phyloP scores from a whole-genome alignment of 1,140 invertebrate species.

The Apis laboriosa region DNA sequence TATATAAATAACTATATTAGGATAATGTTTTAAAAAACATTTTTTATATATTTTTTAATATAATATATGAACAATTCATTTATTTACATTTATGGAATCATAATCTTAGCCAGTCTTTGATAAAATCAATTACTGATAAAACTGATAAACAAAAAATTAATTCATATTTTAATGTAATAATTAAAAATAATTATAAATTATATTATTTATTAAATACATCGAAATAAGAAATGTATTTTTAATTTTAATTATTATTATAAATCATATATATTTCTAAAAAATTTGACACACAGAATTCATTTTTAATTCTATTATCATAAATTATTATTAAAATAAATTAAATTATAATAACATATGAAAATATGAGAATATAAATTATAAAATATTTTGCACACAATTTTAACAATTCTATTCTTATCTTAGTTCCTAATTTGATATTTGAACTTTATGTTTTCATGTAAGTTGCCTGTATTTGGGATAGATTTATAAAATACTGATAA shows the following conservation, averaged over 20 bases:
- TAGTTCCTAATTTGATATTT: neutral
- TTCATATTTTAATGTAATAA: no score
- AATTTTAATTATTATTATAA: neutral
- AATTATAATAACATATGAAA: neutral
- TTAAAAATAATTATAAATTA: neutral
- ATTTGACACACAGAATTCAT: no score
- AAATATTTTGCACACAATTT: no score
- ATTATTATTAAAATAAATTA: neutral
- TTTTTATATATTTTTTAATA: neutral
- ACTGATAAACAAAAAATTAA: no score
- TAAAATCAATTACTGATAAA: neutral
- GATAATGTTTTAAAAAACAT: neutral
- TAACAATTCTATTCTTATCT: slow-evolving; percentile 27
- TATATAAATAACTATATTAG: neutral
- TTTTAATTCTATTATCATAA: no score
- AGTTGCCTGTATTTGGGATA: slow-evolving; percentile 45
- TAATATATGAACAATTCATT: no score
- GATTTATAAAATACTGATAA: slow-evolving; percentile 9
- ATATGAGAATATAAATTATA: neutral
- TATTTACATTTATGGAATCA: no score
- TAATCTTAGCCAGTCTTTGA: slow-evolving; percentile 11
- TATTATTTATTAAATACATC: neutral
- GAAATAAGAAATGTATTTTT: neutral
- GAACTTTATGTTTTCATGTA: slow-evolving; percentile 61
- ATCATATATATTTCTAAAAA: no score